A percentile compares a stretch with the other conserved stretches of the same genome.
phyloP scores from a whole-genome alignment of 1,140 invertebrate species.

The Littorina saxatilis region DNA sequence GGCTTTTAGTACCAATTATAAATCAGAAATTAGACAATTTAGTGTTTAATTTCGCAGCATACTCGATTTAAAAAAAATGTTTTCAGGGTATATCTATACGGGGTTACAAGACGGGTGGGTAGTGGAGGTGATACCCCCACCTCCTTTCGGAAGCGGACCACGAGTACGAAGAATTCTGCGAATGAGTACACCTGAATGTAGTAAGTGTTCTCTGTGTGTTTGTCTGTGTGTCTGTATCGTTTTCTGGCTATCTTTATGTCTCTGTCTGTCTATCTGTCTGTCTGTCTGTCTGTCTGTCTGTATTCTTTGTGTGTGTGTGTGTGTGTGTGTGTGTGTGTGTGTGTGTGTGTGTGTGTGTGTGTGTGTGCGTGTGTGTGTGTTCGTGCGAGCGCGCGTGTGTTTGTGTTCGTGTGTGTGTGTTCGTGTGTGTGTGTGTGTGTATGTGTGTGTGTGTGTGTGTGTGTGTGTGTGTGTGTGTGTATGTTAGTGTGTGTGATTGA shows the following conservation, averaged over 20 bases:
- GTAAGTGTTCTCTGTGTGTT: not conserved
- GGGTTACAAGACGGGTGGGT: too few species aligned
- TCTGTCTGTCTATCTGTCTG: not conserved
- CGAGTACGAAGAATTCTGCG: too few species aligned
- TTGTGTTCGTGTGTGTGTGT: constrained; percentile 2
- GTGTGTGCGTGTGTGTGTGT: not conserved
- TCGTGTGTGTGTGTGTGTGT: not conserved
- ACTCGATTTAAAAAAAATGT: too few species aligned
- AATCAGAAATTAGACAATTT: too few species aligned
- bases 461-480: constrained; percentile 11
- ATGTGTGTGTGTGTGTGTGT: constrained; percentile 3
- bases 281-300: not conserved
- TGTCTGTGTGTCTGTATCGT: not conserved
- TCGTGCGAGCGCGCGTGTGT: not conserved
- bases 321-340: not conserved
- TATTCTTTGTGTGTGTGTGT: not conserved
- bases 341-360: too few species aligned
- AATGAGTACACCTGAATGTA: too few species aligned
- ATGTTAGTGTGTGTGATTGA: not conserved
- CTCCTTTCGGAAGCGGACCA: too few species aligned
- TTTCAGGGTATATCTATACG: too few species aligned
- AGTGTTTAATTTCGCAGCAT: too few species aligned
- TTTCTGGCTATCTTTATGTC: not conserved
- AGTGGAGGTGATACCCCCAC: too few species aligned
- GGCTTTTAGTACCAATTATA: too few species aligned